Evolutionary conservation across 2,113 vertebrate genomes (phyloP), one percentile per base, ranked within the genome.

Genomic region (Psilopsiagon aurifrons): DNA sequence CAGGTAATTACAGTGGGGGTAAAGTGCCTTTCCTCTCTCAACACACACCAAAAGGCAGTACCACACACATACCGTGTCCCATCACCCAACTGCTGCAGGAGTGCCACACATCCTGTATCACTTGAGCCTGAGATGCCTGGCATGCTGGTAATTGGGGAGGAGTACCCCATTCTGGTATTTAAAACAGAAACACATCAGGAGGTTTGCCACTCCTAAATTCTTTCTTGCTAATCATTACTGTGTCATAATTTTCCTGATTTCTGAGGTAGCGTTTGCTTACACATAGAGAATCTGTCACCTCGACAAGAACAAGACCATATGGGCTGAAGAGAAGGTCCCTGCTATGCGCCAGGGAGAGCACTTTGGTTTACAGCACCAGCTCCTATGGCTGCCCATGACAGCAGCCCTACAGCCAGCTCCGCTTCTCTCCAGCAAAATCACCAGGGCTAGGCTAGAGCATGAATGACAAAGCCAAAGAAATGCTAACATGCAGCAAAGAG

Each of bases 1-100:
- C 0, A 0, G 27, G 54, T 31, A 77, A 54, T 49, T 39, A 17
- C 23, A 14, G 12, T 7, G 10, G 24, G 60, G 10, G 3, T 52
- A 2, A 74, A 85, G 44, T 27, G 41, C 59, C 44, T 71, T 69
- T 67, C 16, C 44, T 16, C 44, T 16, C 75, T 37, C 79, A 47
- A 64, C 12, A 70, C 39, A 31, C 15, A 64, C 23, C 13, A 17
- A 60, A 75, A 94, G 49, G 62, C 88, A 81, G 60, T 3, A 5
- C 18, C 43, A 76, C n/a, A 77, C 16, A 22, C 20, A 11, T 4
- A 29, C 0, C 6, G 1, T 46, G 60, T 82, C n/a, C n/a, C 29
- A 27, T 33, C 6, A 0, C 18, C 23, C 9, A 5, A 3, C 31
- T 5, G 3, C 74, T 47, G 33, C 52, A 55, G 66, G 13, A 82